A percentile compares a stretch with the other conserved stretches of the same genome.
Evolutionary conservation across 2,888 invertebrate genomes (phyloP).

Genomic region (Myopa testacea): DNA sequence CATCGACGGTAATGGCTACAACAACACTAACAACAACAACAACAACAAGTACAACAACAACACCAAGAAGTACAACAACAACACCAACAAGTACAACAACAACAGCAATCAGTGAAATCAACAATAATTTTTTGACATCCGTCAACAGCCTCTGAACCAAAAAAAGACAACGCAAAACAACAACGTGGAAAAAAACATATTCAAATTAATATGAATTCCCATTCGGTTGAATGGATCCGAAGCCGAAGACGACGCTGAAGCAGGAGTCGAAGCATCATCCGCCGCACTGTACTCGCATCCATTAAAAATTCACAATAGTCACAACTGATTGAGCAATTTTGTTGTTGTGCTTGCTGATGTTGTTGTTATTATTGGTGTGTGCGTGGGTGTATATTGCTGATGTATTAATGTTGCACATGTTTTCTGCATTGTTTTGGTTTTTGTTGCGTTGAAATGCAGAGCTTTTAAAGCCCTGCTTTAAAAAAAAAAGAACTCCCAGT

Average conservation of each 20-base stretch:
- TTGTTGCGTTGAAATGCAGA: neutral
- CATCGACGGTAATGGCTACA: neutral
- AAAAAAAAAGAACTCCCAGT: conserved; percentile 7
- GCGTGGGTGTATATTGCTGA: neutral
- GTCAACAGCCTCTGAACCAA: no score
- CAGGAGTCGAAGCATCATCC: neutral
- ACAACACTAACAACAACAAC: conserved; percentile 3
- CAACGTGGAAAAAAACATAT: neutral
- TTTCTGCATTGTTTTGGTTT: conserved; percentile 1
- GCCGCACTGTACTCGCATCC: neutral
- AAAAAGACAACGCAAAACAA: neutral
- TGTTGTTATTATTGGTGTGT: neutral
- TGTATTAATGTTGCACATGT: neutral
- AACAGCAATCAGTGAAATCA: conserved; percentile 15
- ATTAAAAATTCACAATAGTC: conserved; percentile 1
- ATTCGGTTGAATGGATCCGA: neutral
- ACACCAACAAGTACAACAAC: conserved; percentile 4
- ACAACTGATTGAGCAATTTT: conserved; percentile 5
- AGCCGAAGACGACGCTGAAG: no score
- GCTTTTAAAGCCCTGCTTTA: no score
- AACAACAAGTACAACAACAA: neutral
- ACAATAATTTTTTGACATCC: neutral
- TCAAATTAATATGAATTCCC: neutral
- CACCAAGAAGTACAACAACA: neutral
- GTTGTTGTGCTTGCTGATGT: neutral